These are phyloP conservation scores for Taeniopygia guttata DNA, from an alignment of 2,797 vertebrate species.

Conservation along the genomic window DNA sequence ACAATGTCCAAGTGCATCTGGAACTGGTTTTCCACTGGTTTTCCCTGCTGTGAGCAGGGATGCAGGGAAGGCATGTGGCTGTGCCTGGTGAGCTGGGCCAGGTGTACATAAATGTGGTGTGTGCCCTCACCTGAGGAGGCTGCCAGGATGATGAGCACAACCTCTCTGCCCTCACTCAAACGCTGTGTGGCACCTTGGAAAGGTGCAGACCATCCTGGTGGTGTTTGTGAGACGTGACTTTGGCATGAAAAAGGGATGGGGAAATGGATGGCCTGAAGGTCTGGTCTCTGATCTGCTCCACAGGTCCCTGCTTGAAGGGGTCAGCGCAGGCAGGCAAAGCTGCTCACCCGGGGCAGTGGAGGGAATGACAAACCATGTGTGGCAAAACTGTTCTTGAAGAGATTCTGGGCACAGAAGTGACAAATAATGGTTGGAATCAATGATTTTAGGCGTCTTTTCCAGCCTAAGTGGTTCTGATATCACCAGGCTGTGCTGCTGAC, in stretches of 20 bases:
- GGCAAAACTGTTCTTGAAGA: not conserved
- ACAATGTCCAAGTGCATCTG: accelerated
- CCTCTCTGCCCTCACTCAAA: accelerated
- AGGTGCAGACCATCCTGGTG: accelerated
- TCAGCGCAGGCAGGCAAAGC: not conserved
- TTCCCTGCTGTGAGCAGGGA: not conserved
- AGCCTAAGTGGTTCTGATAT: accelerated
- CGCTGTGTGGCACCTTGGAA: accelerated
- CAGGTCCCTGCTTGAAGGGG: not conserved
- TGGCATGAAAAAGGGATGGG: accelerated
- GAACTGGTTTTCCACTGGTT: not conserved
- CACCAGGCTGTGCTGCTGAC: not conserved
- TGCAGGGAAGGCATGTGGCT: not conserved
- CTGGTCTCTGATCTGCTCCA: not conserved
- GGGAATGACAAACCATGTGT: accelerated
- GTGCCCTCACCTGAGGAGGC: not conserved
- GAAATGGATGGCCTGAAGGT: not conserved
- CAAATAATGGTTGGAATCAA: accelerated
- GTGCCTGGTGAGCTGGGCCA: not conserved
- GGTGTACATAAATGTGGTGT: accelerated
- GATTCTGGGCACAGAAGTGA: not conserved
- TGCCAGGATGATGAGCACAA: accelerated
- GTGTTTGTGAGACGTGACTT: accelerated
- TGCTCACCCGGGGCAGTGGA: not conserved
- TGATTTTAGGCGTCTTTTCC: not conserved